Base-by-base conservation (phyloP, 2,888 invertebrate species). In the Tortricodes alternella region DNA sequence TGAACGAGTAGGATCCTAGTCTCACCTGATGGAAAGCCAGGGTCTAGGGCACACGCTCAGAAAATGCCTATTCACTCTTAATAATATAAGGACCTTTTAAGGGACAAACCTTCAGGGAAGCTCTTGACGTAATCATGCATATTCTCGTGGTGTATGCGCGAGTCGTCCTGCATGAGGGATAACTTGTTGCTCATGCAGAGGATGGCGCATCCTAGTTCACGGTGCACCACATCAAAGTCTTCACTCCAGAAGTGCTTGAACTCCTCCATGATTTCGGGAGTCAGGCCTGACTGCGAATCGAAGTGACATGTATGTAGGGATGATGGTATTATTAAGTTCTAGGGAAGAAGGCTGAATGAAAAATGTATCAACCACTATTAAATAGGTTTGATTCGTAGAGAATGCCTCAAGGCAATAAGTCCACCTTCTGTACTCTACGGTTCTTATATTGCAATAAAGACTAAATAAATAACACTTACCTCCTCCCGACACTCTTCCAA, bases 141-240 rank as follows among this genome's bases (percentile, higher is more conserved):
- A 62, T 88, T 90, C 53, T 74, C 67, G 53, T 89, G 89, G 32
- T 90, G 89, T 65, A 89, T 85, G 55, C 83, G 73, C n/a, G 79
- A 70, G 58, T 89, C 87, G 0, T 87, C 89, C 46, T 89, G 73
- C 73, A 90, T 65, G 34, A 90, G 71, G 0, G 80, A 76, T 67
- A 89, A 86, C 77, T 89, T 89, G 71, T 88, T 83, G 65, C 85
- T 85, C 89, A 90, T 89, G 74, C 89, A 90, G 71, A 89, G 85
- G 70, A 89, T 78, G 57, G 89, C 89, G 57, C 89, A 90, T 67
- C 89, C 89, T 39, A 90, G 76, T 75, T 90, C 89, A 1, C 89
- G 81, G 68, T 89, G 86, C 24, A 87, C 86, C 61, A 89, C 81
- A 55, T 89, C 85, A 63, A 89, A 90, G 55, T 88, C 85, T 27